Evolutionary conservation across 2,888 invertebrate genomes (phyloP).

Genomic region (Ptycholaimellus sp.): DNA sequence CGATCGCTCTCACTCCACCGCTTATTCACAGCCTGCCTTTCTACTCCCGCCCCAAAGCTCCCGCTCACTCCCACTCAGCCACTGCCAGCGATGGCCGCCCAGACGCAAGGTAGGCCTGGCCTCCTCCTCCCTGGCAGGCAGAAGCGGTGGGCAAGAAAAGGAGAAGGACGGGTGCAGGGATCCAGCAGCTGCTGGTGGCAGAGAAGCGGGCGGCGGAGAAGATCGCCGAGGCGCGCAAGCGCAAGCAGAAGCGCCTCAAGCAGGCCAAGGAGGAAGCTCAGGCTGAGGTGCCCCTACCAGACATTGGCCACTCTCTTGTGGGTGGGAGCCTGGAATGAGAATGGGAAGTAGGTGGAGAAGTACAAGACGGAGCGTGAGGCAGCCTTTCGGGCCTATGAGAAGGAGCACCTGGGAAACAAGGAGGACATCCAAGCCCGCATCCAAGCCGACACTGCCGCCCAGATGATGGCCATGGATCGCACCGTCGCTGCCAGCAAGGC

Average conservation of each 20-base stretch:
- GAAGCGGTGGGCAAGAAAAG: no score
- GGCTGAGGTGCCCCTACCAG: constrained; percentile 82
- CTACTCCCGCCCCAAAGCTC: no score
- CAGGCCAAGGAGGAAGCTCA: constrained; percentile 98
- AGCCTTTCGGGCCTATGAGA: constrained; percentile 6
- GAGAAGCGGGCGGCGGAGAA: constrained; percentile 96
- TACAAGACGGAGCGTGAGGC: constrained; percentile 8
- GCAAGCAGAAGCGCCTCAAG: constrained; percentile 77
- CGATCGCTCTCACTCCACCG: no score
- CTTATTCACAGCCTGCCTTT: no score
- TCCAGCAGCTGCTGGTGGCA: constrained; percentile 83
- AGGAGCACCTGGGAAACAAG: constrained; percentile 4
- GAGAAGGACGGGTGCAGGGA: no score
- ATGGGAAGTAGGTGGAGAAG: no score
- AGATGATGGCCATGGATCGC: constrained; percentile 4
- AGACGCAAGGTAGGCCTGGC: no score
- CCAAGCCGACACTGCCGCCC: constrained; percentile 1
- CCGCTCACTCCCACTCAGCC: no score
- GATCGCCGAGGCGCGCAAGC: constrained; percentile 88
- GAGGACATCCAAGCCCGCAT: constrained; percentile 6
- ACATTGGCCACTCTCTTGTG: no score
- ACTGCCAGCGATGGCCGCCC: no score
- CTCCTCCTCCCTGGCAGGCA: no score
- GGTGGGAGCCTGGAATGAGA: no score
- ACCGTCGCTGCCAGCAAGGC: constrained; percentile 5